Evolutionary conservation across 92 coral and sea anemone species (phyloP).

Genomic region (Bergia sp.): DNA sequence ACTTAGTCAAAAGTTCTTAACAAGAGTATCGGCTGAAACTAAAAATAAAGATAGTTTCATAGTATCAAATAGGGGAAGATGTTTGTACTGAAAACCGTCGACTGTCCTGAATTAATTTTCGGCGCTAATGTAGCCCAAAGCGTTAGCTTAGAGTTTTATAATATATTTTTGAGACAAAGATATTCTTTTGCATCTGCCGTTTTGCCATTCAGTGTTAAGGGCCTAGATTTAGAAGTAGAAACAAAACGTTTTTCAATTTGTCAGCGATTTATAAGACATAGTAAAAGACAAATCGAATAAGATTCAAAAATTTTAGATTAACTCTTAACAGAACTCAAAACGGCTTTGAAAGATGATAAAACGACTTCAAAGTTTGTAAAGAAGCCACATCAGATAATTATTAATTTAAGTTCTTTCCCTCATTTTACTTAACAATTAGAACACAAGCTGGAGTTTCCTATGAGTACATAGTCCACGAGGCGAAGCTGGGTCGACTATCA

Average conservation of each 20-base stretch:
- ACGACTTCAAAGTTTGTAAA: background rate
- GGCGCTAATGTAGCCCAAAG: background rate
- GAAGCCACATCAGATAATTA: background rate
- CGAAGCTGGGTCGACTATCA: no score
- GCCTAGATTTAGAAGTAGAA: background rate
- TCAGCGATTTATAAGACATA: background rate
- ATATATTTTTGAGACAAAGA: background rate
- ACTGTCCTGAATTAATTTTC: no score
- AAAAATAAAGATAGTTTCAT: no score
- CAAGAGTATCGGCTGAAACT: no score
- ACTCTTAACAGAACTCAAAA: background rate
- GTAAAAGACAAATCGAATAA: conserved; percentile 11
- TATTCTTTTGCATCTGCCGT: background rate
- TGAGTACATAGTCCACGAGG: no score
- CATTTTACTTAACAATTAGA: no score
- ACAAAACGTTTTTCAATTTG: conserved; percentile 21
- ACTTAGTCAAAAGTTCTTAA: background rate
- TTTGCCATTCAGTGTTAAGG: background rate
- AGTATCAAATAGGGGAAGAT: background rate
- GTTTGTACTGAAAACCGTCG: no score
- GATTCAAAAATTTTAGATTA: background rate
- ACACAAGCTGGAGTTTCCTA: no score
- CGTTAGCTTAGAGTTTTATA: background rate
- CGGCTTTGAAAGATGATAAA: background rate
- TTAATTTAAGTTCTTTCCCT: background rate